Evolutionary conservation across 2,113 vertebrate species (phyloP).

Genomic region (Equus przewalskii): DNA sequence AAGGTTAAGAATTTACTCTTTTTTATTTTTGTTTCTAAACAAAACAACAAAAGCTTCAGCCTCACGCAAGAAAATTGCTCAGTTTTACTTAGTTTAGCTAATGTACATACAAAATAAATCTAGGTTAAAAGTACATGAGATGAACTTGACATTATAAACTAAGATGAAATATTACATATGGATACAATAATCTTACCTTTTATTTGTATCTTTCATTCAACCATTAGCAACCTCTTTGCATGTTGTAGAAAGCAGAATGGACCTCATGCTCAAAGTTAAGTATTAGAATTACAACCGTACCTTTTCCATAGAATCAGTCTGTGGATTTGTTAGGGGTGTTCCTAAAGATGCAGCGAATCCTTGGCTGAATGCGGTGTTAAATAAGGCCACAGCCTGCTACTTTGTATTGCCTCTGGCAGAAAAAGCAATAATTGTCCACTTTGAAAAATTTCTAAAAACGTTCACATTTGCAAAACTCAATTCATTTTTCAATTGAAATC

Average conservation of each 20-base stretch:
- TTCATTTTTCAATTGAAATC: neutral
- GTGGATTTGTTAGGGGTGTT: neutral
- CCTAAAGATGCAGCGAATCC: neutral
- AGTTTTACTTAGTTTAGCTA: neutral
- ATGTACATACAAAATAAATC: neutral
- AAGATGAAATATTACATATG: neutral
- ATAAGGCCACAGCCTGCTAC: neutral
- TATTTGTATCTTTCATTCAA: neutral
- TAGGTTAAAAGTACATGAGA: neutral
- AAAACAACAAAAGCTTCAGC: neutral
- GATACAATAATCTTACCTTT: neutral
- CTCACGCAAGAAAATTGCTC: neutral
- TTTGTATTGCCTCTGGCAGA: neutral
- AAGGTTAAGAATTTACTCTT: neutral
- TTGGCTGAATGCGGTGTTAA: neutral
- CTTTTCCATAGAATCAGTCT: neutral
- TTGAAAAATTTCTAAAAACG: neutral
- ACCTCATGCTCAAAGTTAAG: neutral
- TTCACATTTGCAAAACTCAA: neutral
- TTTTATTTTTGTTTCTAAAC: neutral
- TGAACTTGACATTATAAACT: neutral
- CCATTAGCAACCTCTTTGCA: neutral
- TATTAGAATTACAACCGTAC: neutral
- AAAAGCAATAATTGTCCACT: neutral
- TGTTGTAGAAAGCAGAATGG: neutral